Evolutionary conservation across 2,113 vertebrate genomes (phyloP).

Genomic region (Labeo rohita): DNA sequence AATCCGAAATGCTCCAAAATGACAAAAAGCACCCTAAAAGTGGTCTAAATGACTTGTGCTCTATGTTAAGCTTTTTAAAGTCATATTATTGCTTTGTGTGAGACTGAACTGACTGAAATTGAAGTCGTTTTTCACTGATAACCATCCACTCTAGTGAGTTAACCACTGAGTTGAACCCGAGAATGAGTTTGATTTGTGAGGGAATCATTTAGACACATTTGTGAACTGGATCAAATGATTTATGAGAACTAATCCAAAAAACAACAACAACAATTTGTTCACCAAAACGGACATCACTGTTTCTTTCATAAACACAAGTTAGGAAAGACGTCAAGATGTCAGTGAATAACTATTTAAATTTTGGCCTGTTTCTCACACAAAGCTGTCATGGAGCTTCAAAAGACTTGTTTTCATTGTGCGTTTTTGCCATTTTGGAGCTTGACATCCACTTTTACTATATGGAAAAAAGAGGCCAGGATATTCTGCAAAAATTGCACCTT

Average conservation of each 20-base stretch:
- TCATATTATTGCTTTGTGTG: background rate
- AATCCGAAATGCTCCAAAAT: background rate
- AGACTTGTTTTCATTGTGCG: background rate
- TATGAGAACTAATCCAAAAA: background rate
- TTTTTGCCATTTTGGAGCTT: background rate
- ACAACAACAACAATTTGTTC: background rate
- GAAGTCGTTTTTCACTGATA: slow-evolving; percentile 11
- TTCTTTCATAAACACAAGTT: background rate
- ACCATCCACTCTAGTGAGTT: background rate
- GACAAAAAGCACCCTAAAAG: slow-evolving; percentile 1
- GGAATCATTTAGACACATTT: background rate
- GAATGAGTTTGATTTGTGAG: background rate
- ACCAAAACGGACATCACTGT: background rate
- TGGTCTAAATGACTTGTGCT: background rate
- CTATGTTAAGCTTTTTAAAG: background rate
- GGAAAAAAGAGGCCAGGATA: background rate
- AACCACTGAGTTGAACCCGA: background rate
- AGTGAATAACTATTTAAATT: background rate
- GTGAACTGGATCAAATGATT: background rate
- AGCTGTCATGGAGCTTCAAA: background rate
- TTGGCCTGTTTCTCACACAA: background rate
- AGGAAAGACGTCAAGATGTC: background rate
- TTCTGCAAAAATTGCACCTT: background rate
- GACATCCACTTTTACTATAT: background rate
- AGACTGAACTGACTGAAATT: background rate